Base-by-base conservation (phyloP, 2,113 vertebrate genomes). In the Microtus richardsoni region DNA sequence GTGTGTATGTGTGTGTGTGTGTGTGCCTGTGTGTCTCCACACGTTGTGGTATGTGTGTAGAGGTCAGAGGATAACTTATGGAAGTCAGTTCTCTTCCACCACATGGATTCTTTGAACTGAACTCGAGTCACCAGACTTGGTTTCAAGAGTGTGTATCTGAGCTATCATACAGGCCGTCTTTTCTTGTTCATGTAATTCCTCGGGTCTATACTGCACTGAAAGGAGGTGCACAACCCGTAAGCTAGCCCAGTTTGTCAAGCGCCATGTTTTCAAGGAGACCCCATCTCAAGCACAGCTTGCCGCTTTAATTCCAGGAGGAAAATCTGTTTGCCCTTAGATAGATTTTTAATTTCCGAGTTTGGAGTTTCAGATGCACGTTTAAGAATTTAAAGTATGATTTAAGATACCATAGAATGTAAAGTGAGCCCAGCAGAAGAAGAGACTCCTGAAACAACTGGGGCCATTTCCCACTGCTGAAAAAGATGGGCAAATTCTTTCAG, bases 351-450 rank as follows among this genome's bases (percentile, higher is more conserved):
- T 77, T 36, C 88, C 10, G 44, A 68, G 33, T 96, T 73, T 49
- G 39, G 66, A 91, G 87, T 54, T 80, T 13, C 4, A 86, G 11
- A 90, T 75, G 16, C 17, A 93, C 6, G 39, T 95, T 94, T 94
- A 24, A 94, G 60, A 70, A 88, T 70, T 54, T 84, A 41, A 94
- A 92, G 47, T 92, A 60, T 39, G 80, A 71, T 44, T 70, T 71
- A 14, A 75, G 6, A 85, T 49, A 49, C 77, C 49, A 68, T 26
- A 70, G 92, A 47, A 74, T 5, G 49, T 79, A 70, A 80, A 28
- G 82, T 71, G 10, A n/a, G 33, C 54, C 33, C 33, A 24, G 49
- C 36, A 33, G 33, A 80, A 54, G 33, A 54, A 1, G 10, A n/a
- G 49, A 54, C 33, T 80, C 49, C 21, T 22, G 21, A 13, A 11